These are phyloP conservation scores for Microctenopoma steveboyesi DNA, from an alignment of 2,797 vertebrate genomes.

Conservation along the genomic window DNA sequence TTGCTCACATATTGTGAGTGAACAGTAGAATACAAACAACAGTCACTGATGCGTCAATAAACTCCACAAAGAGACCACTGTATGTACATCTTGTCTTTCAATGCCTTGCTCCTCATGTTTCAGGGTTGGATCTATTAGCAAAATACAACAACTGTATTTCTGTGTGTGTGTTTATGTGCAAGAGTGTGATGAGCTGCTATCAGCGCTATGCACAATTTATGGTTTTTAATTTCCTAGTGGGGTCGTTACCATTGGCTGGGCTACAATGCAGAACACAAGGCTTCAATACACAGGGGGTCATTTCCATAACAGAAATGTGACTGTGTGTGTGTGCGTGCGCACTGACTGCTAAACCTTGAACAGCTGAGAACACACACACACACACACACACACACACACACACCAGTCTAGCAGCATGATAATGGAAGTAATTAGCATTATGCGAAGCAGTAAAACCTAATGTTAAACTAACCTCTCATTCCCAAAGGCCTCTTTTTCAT, in stretches of 20 bases:
- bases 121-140: neutral
- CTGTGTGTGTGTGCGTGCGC: conserved; percentile 36
- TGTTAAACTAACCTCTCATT: conserved; percentile 70
- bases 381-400: conserved; percentile 24
- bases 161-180: conserved; percentile 13
- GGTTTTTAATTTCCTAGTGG: conserved; percentile 96
- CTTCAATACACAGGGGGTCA: conserved; percentile 89
- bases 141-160: conserved; percentile 28
- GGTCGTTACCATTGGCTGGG: conserved; percentile 90
- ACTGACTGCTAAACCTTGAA: conserved; percentile 36
- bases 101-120: conserved; percentile 10
- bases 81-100: conserved; percentile 3
- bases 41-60: neutral
- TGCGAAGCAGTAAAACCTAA: conserved; percentile 73
- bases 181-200: conserved; percentile 78
- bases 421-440: conserved; percentile 73
- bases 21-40: neutral
- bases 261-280: conserved; percentile 93
- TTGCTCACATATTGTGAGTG: neutral
- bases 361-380: conserved; percentile 42
- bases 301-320: conserved; percentile 76
- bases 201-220: conserved; percentile 96
- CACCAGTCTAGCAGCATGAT: conserved; percentile 48
- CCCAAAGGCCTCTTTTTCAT: conserved; percentile 70
- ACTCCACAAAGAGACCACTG: neutral